Conservation (phyloP, 2,797 vertebrate species). For the Triplophysa bombifrons region DNA sequence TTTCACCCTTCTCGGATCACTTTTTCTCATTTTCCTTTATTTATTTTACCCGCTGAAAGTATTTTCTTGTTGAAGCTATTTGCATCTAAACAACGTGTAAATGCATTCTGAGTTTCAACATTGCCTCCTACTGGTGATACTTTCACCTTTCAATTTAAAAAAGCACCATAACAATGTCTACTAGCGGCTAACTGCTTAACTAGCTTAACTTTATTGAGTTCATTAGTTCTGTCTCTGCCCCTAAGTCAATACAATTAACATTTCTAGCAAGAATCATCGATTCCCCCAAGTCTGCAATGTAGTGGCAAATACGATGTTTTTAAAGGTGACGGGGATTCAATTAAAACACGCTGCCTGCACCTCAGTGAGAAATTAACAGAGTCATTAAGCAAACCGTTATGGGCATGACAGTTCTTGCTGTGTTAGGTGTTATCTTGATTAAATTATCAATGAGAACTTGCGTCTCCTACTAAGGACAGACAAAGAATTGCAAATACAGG, state of each 20-base stretch:
- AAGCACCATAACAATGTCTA: background rate
- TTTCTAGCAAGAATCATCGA: conserved; percentile 33
- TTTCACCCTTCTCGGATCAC: conserved; percentile 14
- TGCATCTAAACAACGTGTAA: conserved; percentile 39
- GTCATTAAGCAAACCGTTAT: conserved; percentile 15
- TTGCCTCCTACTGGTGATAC: conserved; percentile 57
- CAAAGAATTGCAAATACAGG: conserved; percentile 1
- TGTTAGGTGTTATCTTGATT: conserved; percentile 18
- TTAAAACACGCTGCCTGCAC: background rate
- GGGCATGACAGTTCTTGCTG: conserved; percentile 30
- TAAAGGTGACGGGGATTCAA: background rate
- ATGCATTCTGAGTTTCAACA: conserved; percentile 52
- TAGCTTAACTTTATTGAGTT: background rate
- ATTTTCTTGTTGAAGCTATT: conserved; percentile 45
- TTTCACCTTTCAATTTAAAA: background rate
- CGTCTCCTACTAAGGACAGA: background rate
- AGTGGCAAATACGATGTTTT: background rate
- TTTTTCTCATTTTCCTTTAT: conserved; percentile 25
- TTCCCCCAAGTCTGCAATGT: background rate
- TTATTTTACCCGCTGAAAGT: conserved; percentile 15
- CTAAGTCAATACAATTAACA: conserved; percentile 15
- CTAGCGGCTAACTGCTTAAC: background rate
- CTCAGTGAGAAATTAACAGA: background rate
- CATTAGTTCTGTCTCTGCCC: conserved; percentile 2
- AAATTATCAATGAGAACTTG: conserved; percentile 42